phyloP scores from a whole-genome alignment of 2,113 vertebrate species.

The Podarcis raffonei region DNA sequence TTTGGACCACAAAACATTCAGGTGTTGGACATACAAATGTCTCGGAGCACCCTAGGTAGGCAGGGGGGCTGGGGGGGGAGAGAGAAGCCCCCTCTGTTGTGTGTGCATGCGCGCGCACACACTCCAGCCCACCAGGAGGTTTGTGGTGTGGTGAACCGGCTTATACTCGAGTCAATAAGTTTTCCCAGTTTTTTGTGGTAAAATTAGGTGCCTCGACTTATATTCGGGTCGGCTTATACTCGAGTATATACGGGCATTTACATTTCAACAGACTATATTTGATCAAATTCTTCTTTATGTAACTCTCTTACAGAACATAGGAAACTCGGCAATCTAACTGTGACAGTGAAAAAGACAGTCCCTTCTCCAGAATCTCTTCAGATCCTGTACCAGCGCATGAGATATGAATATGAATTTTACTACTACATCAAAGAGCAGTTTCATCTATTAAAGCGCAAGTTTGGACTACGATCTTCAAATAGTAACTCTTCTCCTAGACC shows the following conservation, averaged over 20 bases:
- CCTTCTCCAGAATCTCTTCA: slow-evolving; percentile 93
- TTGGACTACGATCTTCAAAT: slow-evolving; percentile 87
- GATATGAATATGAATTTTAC: slow-evolving; percentile 96
- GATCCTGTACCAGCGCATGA: slow-evolving; percentile 94
- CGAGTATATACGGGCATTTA: background rate
- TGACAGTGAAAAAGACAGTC: slow-evolving; percentile 92
- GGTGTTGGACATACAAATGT: background rate
- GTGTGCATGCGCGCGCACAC: no score
- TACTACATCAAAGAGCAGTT: slow-evolving; percentile 96
- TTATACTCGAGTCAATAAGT: no score
- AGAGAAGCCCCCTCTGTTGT: no score
- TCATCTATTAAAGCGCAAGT: slow-evolving; percentile 93
- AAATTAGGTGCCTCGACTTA: no score
- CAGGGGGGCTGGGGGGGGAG: no score
- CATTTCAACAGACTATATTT: background rate
- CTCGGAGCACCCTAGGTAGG: no score
- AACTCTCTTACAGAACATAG: slow-evolving; percentile 83
- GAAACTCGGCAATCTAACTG: slow-evolving; percentile 96
- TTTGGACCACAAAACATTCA: background rate
- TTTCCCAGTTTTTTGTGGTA: no score
- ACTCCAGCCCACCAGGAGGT: no score
- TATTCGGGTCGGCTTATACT: no score
- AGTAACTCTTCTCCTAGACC: slow-evolving; percentile 72
- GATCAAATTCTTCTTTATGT: slow-evolving; percentile 31
- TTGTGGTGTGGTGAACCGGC: no score